Evolutionary conservation across 92 coral and sea anemone species (phyloP).

Genomic region (Phenganax marumi): DNA sequence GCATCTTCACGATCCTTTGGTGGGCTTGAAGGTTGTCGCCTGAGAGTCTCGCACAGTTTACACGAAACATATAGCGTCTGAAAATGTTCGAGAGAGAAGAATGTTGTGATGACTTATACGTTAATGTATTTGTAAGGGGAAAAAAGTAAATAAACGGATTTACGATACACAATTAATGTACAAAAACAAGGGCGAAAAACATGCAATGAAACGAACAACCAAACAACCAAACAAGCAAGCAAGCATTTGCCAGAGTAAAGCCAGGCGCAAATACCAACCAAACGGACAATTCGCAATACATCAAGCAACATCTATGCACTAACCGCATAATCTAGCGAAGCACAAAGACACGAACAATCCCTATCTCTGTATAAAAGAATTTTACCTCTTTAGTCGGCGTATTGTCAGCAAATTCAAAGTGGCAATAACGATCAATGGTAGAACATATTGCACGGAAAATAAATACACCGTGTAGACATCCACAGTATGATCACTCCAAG

Average conservation of each 20-base stretch:
- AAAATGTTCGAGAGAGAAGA: neutral
- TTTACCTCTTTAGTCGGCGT: constrained; percentile 23
- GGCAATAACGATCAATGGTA: constrained; percentile 29
- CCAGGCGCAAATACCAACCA: neutral
- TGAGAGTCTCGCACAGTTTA: constrained; percentile 14
- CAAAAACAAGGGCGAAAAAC: neutral
- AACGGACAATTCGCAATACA: neutral
- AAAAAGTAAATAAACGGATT: neutral
- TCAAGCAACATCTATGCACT: neutral
- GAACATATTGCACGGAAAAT: constrained; percentile 22
- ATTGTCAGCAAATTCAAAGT: constrained; percentile 37
- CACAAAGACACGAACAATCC: neutral
- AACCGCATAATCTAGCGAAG: neutral
- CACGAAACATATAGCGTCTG: constrained; percentile 31
- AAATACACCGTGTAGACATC: constrained; percentile 16
- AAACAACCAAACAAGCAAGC: neutral
- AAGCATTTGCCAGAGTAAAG: neutral
- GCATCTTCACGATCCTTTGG: constrained; percentile 74
- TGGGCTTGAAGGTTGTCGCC: constrained; percentile 28
- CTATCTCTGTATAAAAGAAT: neutral
- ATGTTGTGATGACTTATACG: neutral
- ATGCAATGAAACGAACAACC: neutral
- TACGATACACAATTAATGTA: neutral
- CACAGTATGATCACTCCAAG: neutral
- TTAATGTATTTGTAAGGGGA: neutral